Base-by-base conservation (phyloP, 2,888 invertebrate species). In the Plusia festucae region DNA sequence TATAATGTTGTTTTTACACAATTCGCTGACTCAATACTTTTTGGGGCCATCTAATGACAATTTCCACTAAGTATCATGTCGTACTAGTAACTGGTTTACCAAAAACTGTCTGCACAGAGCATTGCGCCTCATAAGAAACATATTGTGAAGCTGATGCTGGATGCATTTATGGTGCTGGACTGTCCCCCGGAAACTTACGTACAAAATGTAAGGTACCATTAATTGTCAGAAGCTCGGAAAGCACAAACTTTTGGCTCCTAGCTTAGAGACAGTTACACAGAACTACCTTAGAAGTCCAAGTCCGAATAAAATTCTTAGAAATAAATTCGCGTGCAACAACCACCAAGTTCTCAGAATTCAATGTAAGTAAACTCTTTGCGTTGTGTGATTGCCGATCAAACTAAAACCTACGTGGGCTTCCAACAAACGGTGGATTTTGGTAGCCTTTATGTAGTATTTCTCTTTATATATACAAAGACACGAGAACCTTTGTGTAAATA, bases 241-340 rank as follows among this genome's bases (percentile, higher is more conserved):
- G 46, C 20, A 49, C 46, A 18, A 49, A 49, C 46, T 49, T 20
- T 49, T 49, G 18, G 20, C 46, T 49, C 18, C 46, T 20, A 20
- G 20, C 20, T 49, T 20, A 40, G 40, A 40, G n/a, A 40, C 40
- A 40, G 40, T 40, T 49, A 20, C 18, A 20, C 46, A 49, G 11
- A 11, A 49, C 46, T 18, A 49, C 18, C 18, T 49, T 20, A 11
- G 18, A 18, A 11, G 18, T 18, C 20, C 1, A 49, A 49, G 18
- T 49, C 11, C 4, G 46, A 11, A 49, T 20, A 49, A 49, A 49
- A 18, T 49, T 18, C 46, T 20, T 11, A 49, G 1, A 46, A 46
- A 9, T 46, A 18, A 49, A 49, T 49, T 49, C 18, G 11, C 46
- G 18, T 9, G 18, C 18, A 18, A 46, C 18, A 7, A 20, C 18